Base-by-base conservation (phyloP, 2,797 vertebrate species). In the Mus spretus region DNA sequence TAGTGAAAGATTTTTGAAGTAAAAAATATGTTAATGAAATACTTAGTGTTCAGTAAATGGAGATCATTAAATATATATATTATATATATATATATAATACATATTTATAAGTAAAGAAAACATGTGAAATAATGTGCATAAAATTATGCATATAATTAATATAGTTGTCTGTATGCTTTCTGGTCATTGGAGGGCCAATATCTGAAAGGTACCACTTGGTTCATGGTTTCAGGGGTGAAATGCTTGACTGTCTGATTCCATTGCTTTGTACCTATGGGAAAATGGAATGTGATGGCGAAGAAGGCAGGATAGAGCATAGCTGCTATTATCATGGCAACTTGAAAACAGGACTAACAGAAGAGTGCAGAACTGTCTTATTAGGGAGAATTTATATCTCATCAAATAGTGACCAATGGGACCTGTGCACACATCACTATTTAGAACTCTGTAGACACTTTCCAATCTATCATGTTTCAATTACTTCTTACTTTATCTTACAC, bases 51-150 rank as follows among this genome's bases (percentile, higher is more conserved):
- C 40, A 94, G 6, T 85, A 24, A 44, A 24, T 40, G 5, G 24
- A 90, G 70, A 34, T 4, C 86, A 59, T 79, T 34, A 61, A 86
- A 24, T 40, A 40, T 40, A 40, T 40, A 40, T 40, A 90, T 59
- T 93, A 53, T 82, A 80, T 34, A 14, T 79, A n/a, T 9, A 37
- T 72, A 37, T 37, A 72, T 37, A 20, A 37, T 37, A 24, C 0
- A 7, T 75, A 77, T 95, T 93, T 92, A 47, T 74, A 94, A 65
- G 12, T 53, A 19, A 67, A 90, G 65, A 22, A 31, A 61, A 70
- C 37, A 61, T n/a, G 63, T 70, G 79, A 86, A n/a, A 47, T 20
- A 2, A 37, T 37, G 24, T 80, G 37, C 63, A 0, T 50, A 91
- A 85, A 93, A 57, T 44, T 86, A 2, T 53, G 47, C 26, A 14